A percentile compares a stretch with the other conserved stretches of the same genome.
phyloP scores from a whole-genome alignment of 2,113 vertebrate species.

The Puntigrus tetrazona region DNA sequence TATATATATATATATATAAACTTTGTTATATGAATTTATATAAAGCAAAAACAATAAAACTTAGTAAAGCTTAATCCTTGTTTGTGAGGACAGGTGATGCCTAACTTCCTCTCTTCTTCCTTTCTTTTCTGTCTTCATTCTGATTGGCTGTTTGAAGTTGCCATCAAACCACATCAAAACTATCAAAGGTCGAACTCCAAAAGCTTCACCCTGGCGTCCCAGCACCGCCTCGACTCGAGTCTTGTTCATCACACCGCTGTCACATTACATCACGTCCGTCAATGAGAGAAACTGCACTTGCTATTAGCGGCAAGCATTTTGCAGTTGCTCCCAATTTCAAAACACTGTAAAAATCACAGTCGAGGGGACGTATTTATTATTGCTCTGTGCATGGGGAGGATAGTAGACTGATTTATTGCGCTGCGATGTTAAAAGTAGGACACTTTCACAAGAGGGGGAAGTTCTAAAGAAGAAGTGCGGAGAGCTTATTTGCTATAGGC shows the following conservation, averaged over 20 bases:
- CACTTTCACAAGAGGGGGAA: slow-evolving; percentile 62
- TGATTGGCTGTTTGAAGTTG: background rate
- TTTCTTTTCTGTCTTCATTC: background rate
- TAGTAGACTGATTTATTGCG: slow-evolving; percentile 59
- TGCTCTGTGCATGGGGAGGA: slow-evolving; percentile 45
- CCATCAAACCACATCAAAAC: background rate
- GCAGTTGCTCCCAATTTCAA: slow-evolving; percentile 32
- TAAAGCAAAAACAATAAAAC: too few relatives aligned
- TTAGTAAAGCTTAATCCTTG: background rate
- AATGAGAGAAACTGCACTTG: slow-evolving; percentile 5
- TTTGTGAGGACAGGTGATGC: background rate
- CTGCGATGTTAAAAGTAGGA: slow-evolving; percentile 66
- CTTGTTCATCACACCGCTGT: slow-evolving; percentile 38
- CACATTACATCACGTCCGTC: background rate
- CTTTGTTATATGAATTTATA: too few relatives aligned
- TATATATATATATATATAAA: too few relatives aligned
- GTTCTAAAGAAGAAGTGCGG: slow-evolving; percentile 60
- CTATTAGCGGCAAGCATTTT: background rate
- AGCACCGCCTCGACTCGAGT: slow-evolving; percentile 5
- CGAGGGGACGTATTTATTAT: slow-evolving; percentile 53
- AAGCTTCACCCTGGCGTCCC: background rate
- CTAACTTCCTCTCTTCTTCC: too few relatives aligned
- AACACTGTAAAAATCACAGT: slow-evolving; percentile 38
- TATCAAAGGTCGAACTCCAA: background rate
- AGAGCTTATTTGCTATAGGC: slow-evolving; percentile 72